Evolutionary conservation across 2,113 vertebrate species (phyloP).

Genomic region (Cricetomys ansorgei): DNA sequence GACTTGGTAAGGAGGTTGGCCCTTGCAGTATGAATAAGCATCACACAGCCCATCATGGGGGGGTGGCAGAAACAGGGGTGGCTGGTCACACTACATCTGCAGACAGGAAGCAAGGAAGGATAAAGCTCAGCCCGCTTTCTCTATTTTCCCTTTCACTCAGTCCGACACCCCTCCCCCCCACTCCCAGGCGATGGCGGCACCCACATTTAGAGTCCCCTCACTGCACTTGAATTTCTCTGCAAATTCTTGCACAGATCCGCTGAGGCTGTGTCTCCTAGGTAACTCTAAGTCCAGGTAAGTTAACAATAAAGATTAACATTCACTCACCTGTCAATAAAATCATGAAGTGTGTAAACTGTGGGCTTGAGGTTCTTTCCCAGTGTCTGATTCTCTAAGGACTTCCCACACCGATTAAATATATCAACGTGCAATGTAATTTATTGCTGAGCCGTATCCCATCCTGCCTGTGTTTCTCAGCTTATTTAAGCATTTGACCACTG

Average conservation of each 20-base stretch:
- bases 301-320: background rate
- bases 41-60: too few species aligned
- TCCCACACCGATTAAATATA: background rate
- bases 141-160: background rate
- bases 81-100: background rate
- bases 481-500: background rate
- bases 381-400: background rate
- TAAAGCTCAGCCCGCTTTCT: background rate
- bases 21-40: fast-evolving
- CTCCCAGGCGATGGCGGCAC: background rate
- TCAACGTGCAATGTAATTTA: fast-evolving
- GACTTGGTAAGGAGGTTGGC: too few species aligned
- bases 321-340: background rate
- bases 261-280: background rate
- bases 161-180: background rate
- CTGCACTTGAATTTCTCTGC: background rate
- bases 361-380: background rate
- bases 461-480: too few species aligned
- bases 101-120: background rate
- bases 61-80: background rate
- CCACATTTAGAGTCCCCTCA: background rate
- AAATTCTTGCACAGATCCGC: background rate
- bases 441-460: background rate
- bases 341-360: background rate
- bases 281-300: background rate